Evolutionary conservation across 2,888 invertebrate species (phyloP).

Genomic region (Brenthis daphne): DNA sequence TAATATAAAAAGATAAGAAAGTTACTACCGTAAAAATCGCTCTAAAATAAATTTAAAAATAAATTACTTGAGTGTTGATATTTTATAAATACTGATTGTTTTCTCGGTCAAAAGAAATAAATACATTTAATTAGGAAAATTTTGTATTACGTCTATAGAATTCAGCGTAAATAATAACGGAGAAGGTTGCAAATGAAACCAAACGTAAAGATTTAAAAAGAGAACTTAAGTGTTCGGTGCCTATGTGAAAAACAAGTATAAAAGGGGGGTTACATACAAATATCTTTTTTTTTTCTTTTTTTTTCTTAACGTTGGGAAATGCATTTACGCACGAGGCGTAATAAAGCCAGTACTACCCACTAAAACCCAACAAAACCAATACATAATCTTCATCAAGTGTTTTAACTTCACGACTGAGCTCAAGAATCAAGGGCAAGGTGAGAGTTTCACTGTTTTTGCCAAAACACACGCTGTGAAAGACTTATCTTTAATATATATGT

Average conservation of each 20-base stretch:
- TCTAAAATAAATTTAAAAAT: not conserved
- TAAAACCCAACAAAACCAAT: no score
- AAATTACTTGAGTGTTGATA: constrained; percentile 12
- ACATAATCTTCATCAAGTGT: not conserved
- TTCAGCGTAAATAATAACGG: not conserved
- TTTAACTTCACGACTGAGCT: not conserved
- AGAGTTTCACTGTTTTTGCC: not conserved
- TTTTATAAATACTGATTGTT: constrained; percentile 12
- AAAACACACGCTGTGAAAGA: not conserved
- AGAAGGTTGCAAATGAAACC: no score
- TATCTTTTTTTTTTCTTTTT: no score
- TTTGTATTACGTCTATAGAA: not conserved
- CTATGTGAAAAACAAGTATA: no score
- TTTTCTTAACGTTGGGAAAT: no score
- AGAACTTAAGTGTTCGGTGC: not conserved
- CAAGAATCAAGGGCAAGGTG: constrained; percentile 2
- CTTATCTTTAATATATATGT: not conserved
- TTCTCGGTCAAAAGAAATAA: constrained; percentile 5
- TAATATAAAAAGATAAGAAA: no score
- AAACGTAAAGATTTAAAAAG: no score
- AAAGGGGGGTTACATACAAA: no score
- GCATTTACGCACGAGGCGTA: no score
- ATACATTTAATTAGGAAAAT: constrained; percentile 1
- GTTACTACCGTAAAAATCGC: no score
- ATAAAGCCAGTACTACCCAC: no score